Conservation (phyloP, 2,888 invertebrate species). For the Macrophya alboannulata region DNA sequence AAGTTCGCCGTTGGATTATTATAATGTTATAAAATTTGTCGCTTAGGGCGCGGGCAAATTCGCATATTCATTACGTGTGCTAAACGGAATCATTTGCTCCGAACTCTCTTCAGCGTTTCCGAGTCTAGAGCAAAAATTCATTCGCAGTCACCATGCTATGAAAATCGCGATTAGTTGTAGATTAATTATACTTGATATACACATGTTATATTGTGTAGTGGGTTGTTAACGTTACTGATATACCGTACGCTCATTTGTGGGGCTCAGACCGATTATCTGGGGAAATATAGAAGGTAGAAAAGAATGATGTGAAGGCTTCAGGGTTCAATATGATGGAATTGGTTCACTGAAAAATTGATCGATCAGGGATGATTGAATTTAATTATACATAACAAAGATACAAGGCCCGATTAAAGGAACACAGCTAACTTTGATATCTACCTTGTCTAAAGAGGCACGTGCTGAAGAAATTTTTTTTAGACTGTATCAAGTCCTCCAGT, state of each 20-base stretch:
- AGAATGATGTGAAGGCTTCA: neutral
- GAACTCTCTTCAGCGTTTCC: neutral
- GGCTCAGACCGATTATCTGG: neutral
- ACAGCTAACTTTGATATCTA: neutral
- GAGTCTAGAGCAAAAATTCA: neutral
- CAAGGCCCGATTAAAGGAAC: neutral
- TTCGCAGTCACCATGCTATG: neutral
- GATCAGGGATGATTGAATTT: neutral
- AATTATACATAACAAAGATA: neutral
- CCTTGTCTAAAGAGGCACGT: neutral
- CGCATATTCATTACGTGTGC: neutral
- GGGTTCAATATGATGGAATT: neutral
- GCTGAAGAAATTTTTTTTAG: neutral
- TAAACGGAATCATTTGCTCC: constrained; percentile 8
- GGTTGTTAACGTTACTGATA: constrained; percentile 6
- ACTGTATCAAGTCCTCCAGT: neutral
- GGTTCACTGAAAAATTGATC: neutral
- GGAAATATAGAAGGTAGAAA: neutral
- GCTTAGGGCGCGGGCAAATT: neutral
- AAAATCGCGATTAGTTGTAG: neutral
- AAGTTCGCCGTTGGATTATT: constrained; percentile 18
- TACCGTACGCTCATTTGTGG: neutral
- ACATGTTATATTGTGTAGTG: constrained; percentile 7
- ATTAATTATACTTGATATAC: constrained; percentile 18
- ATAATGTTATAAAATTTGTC: neutral